These are phyloP conservation scores for Epinephelus cyanopodus DNA, from an alignment of 2,113 vertebrate species.

Conservation along the genomic window DNA sequence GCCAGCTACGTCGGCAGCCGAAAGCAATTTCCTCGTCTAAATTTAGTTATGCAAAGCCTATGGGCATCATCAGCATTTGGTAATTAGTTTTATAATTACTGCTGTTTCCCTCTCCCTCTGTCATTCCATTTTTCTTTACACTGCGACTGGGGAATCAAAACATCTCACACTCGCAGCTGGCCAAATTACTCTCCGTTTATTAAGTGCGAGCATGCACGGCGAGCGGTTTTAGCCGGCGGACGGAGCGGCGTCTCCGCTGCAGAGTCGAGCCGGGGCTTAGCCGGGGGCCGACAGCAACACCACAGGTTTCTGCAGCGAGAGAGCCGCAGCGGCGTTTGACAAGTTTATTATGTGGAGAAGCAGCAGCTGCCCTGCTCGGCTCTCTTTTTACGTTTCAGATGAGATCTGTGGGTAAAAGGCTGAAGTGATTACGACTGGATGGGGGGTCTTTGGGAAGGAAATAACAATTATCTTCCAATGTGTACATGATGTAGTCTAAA, in stretches of 20 bases:
- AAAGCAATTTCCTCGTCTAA: conserved; percentile 99
- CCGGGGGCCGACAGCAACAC: neutral
- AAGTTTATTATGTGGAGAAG: conserved; percentile 36
- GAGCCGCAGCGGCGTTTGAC: conserved; percentile 8
- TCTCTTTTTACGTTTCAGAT: conserved; percentile 9
- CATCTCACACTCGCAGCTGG: conserved; percentile 97
- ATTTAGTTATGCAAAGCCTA: conserved; percentile 99
- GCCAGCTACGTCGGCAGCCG: conserved; percentile 89
- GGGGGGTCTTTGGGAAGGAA: conserved; percentile 27
- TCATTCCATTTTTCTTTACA: conserved; percentile 98
- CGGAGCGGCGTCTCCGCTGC: neutral
- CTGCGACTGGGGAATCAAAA: conserved; percentile 94
- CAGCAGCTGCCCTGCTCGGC: neutral
- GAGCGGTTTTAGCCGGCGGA: conserved; percentile 35
- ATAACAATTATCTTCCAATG: conserved; percentile 41
- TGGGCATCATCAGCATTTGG: conserved; percentile 99
- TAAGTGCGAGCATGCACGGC: conserved; percentile 80
- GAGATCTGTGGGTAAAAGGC: conserved; percentile 31
- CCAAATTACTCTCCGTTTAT: conserved; percentile 95
- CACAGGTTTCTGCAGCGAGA: conserved; percentile 1
- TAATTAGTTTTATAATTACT: conserved; percentile 99
- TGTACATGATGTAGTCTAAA: conserved; percentile 11
- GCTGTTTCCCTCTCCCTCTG: conserved; percentile 94
- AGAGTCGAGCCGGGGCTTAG: conserved; percentile 3
- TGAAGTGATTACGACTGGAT: conserved; percentile 23